A percentile compares a stretch with the other conserved stretches of the same genome.
Conservation (phyloP, 2,797 vertebrate genomes). For the Takifugu rubripes region DNA sequence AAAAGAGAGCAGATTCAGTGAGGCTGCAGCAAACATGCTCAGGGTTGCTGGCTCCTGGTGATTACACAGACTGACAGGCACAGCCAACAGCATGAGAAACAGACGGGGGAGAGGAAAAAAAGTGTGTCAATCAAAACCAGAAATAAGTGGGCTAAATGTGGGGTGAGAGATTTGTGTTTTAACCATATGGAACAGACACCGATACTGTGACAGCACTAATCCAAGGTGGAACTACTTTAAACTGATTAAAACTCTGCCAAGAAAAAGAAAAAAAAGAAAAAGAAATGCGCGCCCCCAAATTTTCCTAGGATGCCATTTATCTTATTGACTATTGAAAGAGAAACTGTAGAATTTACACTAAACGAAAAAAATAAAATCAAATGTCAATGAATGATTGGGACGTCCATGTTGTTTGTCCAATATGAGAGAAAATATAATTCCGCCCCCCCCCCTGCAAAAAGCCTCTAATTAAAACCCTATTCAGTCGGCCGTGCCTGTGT, state of each 20-base stretch:
- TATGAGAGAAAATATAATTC: constrained; percentile 11
- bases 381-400: constrained; percentile 20
- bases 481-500: constrained; percentile 18
- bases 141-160: constrained; percentile 70
- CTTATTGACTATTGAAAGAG: too few relatives aligned
- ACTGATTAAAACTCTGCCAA: constrained; percentile 43
- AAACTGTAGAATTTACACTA: too few relatives aligned
- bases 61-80: constrained; percentile 77
- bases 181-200: constrained; percentile 74
- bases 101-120: constrained; percentile 54
- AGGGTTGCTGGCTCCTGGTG: constrained; percentile 69
- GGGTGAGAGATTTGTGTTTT: constrained; percentile 67
- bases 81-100: constrained; percentile 76
- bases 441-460: constrained; percentile 20
- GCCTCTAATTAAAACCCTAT: constrained; percentile 31
- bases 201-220: constrained; percentile 64
- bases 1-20: constrained; percentile 64
- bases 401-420: constrained; percentile 18
- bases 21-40: constrained; percentile 66
- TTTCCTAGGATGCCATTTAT: too few relatives aligned
- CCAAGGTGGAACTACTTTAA: constrained; percentile 63
- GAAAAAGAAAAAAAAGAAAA: background rate
- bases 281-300: too few relatives aligned
- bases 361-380: constrained; percentile 4
- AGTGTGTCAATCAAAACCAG: constrained; percentile 72